Base-by-base conservation (phyloP, 2,888 invertebrate genomes). In the Eilema sororculum region DNA sequence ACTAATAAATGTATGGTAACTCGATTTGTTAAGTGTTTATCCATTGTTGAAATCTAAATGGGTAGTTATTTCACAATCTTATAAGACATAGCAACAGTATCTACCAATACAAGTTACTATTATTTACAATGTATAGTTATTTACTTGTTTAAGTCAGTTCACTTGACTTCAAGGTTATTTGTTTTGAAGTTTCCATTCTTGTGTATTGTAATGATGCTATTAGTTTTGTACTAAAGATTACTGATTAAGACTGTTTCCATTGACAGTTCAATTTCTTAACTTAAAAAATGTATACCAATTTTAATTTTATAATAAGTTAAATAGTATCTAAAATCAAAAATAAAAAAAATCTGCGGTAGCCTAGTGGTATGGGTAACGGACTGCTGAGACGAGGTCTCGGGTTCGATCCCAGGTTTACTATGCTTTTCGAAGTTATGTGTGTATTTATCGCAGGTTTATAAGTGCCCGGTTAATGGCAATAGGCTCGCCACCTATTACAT, bases 231-330 rank as follows among this genome's bases (percentile, higher is more conserved):
- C 2, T n/a, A 10, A 46, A 25, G 20, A 5, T 2, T 16, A n/a
- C 25, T 78, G 84, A 86, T 22, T 57, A 24, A 24, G 22, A 24
- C 24, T 24, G 3, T 57, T 24, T 22, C 22, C 24, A 24, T 12
- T 46, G 20, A 20, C 6, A 20, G 20, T 41, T 41, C 16, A 46
- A 20, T 20, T 46, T 46, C 20, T 20, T 16, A 41, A 41, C 6
- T 16, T 0, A 20, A 46, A 13, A 2, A 16, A 3, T 12, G 10
- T 37, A 0, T 37, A 12, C 3, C 13, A 1, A 1, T 37, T 37
- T 33, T 33, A 1, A 9, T 33, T 33, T 33, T 33, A 33, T 8
- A 33, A n/a, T n/a, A n/a, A n/a, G n/a, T n/a, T n/a, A n/a, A n/a
- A n/a, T n/a, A n/a, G n/a, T n/a, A n/a, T n/a, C n/a, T n/a, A n/a